Evolutionary conservation across 1,140 invertebrate species (phyloP), one percentile per base, ranked within the genome.

Genomic region (Protaetia brevitarsis): DNA sequence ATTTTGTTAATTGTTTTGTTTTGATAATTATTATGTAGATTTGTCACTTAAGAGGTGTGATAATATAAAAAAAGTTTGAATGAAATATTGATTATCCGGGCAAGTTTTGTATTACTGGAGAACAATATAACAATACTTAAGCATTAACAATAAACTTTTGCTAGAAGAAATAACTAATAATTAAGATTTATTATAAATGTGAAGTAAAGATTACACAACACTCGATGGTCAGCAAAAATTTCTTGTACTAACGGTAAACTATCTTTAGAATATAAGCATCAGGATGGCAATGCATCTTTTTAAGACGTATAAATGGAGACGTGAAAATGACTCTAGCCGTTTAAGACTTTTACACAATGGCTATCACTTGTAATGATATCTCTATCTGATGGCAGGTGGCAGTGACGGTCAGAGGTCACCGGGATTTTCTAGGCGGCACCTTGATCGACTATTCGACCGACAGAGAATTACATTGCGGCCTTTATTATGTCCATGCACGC

Each of bases 301-400:
- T 51, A 3, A 51, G 41, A 51, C 41, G 26, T 51, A 51, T 23
- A 51, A 7, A 51, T 23, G 19, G 41, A 34, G 60, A 62, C 19
- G 60, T 62, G 60, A 36, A 34, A 34, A 31, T 62, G 60, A 62
- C 29, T 62, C 60, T 13, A 36, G 60, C 36, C 60, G 60, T 59
- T 59, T 31, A 62, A 62, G 21, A 36, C 27, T 59, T 23, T 41
- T 26, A 8, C 11, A 69, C 66, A 69, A 67, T 69, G 45, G 65
- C 58, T 59, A 69, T 69, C 66, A 67, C 51, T 62, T 69, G 59
- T 71, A 71, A 71, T 71, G 69, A 71, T 71, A 71, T 71, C 67
- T 71, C 64, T 69, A 71, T 71, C 69, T 66, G 69, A 71, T 71
- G 69, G 65, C 69, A 71, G 69, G 69, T 69, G 67, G 59, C 65